phyloP scores from a whole-genome alignment of 2,797 vertebrate species.

The Scomberomorus guttatus region DNA sequence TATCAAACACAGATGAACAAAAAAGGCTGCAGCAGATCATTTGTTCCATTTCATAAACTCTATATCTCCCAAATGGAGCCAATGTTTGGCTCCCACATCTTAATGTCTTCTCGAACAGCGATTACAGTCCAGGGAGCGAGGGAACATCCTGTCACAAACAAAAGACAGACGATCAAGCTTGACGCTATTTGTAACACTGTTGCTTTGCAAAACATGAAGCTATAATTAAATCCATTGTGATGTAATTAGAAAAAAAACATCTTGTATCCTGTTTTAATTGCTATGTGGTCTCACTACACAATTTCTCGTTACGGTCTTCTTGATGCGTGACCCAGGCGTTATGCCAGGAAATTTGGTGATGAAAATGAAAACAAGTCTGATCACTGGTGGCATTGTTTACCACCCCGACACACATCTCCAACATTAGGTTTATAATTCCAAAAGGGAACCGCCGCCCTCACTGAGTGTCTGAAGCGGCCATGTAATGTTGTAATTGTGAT shows the following conservation, averaged over 20 bases:
- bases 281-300: conserved; percentile 74
- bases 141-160: conserved; percentile 56
- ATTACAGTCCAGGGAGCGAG: conserved; percentile 53
- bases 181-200: conserved; percentile 38
- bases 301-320: conserved; percentile 69
- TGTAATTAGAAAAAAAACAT: conserved; percentile 75
- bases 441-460: conserved; percentile 17
- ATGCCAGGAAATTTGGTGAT: conserved; percentile 72
- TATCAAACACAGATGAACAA: conserved; percentile 16
- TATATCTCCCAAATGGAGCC: conserved; percentile 25
- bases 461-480: conserved; percentile 8
- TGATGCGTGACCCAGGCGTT: conserved; percentile 74
- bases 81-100: conserved; percentile 15
- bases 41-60: conserved; percentile 44
- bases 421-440: conserved; percentile 15
- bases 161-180: conserved; percentile 63
- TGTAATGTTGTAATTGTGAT: conserved; percentile 27
- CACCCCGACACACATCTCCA: conserved; percentile 8
- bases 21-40: conserved; percentile 14
- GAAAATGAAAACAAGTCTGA: conserved; percentile 68
- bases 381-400: conserved; percentile 56
- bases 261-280: conserved; percentile 82
- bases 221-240: conserved; percentile 83
- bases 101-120: conserved; percentile 23
- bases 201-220: conserved; percentile 58